These are phyloP conservation scores for Mormyrus lacerda DNA, from an alignment of 2,113 vertebrate genomes.

Conservation along the genomic window DNA sequence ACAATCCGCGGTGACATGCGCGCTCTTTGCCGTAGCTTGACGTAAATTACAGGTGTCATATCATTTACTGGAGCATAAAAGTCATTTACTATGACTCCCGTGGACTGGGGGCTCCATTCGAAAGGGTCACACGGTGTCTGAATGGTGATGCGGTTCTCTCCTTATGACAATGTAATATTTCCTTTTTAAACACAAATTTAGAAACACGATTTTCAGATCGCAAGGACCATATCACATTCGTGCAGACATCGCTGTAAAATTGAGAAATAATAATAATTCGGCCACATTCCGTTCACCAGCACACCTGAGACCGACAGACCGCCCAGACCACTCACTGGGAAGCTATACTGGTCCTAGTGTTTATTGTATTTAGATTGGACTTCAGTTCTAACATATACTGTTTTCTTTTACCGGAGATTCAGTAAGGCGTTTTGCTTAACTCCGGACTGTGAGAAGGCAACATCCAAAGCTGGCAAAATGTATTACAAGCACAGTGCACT, in stretches of 20 bases:
- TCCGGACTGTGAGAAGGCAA: neutral
- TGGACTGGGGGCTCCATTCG: neutral
- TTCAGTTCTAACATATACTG: neutral
- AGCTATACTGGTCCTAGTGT: neutral
- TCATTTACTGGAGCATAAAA: neutral
- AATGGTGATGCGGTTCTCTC: neutral
- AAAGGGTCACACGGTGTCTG: neutral
- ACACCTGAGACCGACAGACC: neutral
- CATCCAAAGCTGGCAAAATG: neutral
- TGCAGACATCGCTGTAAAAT: neutral
- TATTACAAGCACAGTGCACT: neutral
- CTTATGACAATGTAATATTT: neutral
- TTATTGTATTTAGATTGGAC: neutral
- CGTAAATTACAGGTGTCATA: neutral
- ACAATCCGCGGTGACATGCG: no score
- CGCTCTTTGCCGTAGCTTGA: neutral
- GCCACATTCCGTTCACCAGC: neutral
- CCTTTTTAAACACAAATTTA: neutral
- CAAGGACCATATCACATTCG: neutral
- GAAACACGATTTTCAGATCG: neutral
- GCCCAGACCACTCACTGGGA: no score
- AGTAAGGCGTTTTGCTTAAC: neutral
- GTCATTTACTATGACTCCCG: neutral
- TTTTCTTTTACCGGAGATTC: neutral
- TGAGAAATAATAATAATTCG: neutral